Evolutionary conservation across 37 sponge, comb jelly and placozoan genomes (phyloP).

Genomic region (Diacarnus erythraeanus): DNA sequence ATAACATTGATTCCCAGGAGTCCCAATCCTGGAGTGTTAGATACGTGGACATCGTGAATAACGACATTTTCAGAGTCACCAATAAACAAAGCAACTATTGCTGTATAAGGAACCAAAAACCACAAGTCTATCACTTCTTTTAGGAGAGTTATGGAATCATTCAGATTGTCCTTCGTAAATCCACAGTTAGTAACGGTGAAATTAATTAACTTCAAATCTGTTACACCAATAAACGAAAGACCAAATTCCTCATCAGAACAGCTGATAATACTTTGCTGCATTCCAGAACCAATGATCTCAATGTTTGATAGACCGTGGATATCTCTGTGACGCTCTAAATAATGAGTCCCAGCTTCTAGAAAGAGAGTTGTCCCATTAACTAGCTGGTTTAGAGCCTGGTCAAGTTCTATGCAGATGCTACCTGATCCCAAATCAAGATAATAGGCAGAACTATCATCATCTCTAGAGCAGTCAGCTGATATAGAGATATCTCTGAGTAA

Average conservation of each 20-base stretch:
- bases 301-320: constrained; percentile 5
- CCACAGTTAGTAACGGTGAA: constrained; percentile 34
- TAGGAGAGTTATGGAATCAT: neutral
- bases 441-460: no score
- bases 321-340: neutral
- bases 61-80: constrained; percentile 5
- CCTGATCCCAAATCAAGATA: no score
- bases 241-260: constrained; percentile 33
- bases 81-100: neutral
- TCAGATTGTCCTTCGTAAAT: constrained; percentile 14
- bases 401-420: neutral
- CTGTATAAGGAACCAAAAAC: neutral
- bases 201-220: constrained; percentile 5
- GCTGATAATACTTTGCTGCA: constrained; percentile 4
- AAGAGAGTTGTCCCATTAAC: neutral
- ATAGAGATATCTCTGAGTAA: no score
- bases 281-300: constrained; percentile 8
- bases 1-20: constrained; percentile 42
- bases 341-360: constrained; percentile 26
- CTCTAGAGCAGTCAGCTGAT: no score
- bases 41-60: constrained; percentile 18
- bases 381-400: constrained; percentile 15
- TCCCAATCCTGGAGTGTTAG: constrained; percentile 28
- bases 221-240: constrained; percentile 23
- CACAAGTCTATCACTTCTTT: neutral